These are phyloP conservation scores for Myotis davidii DNA, from an alignment of 2,113 vertebrate genomes.

Conservation along the genomic window DNA sequence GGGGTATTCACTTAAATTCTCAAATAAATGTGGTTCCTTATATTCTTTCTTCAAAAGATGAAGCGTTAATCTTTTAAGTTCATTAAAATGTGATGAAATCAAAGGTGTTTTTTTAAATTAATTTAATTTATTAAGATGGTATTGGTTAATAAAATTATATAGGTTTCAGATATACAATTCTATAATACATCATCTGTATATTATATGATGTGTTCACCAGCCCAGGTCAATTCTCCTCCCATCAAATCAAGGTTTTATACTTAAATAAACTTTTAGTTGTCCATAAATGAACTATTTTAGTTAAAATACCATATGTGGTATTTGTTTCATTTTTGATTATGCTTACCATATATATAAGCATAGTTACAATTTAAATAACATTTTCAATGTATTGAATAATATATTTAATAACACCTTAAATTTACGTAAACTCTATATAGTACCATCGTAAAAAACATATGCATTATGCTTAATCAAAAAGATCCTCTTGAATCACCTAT, in stretches of 20 bases:
- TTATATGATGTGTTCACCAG: not conserved
- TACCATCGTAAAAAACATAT: not conserved
- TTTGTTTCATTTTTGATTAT: not conserved
- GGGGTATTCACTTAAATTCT: not conserved
- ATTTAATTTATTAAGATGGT: not conserved
- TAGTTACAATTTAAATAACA: slow-evolving; percentile 2
- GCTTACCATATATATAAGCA: not conserved
- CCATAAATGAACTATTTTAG: not conserved
- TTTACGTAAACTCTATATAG: not conserved
- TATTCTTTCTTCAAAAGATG: not conserved
- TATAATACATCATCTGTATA: not conserved
- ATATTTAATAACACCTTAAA: not conserved
- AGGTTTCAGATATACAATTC: not conserved
- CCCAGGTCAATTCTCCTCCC: not conserved
- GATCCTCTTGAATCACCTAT: not conserved
- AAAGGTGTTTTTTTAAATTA: not conserved
- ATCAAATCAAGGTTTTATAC: not conserved
- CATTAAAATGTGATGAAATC: not conserved
- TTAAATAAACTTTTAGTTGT: not conserved
- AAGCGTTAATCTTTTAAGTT: not conserved
- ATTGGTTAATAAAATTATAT: not conserved
- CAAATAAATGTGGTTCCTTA: not conserved
- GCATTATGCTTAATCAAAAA: not conserved
- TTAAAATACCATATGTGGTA: not conserved
- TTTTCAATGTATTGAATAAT: not conserved